These are phyloP conservation scores for Boloria selene DNA, from an alignment of 2,888 invertebrate species.

Conservation along the genomic window DNA sequence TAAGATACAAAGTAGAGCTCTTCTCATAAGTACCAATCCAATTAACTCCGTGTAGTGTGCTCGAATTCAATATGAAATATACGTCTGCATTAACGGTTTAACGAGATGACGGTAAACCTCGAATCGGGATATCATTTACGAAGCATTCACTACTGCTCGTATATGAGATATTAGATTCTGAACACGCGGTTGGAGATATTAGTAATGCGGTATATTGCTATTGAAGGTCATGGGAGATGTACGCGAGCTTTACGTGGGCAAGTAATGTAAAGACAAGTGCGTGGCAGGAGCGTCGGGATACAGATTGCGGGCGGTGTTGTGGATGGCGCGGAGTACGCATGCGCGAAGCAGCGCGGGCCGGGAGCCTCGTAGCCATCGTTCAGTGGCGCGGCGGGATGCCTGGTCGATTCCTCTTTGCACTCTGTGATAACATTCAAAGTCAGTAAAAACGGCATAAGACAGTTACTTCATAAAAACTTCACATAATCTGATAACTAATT, in stretches of 20 bases:
- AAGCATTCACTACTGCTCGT: conserved; percentile 32
- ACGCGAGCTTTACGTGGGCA: conserved; percentile 40
- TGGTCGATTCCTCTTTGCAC: conserved; percentile 76
- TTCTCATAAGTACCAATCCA: background rate
- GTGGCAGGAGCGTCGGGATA: conserved; percentile 38
- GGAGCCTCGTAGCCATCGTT: conserved; percentile 64
- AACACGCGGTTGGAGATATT: conserved; percentile 32
- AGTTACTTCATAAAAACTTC: conserved; percentile 42
- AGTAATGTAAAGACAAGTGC: conserved; percentile 47
- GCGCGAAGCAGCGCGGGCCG: conserved; percentile 65
- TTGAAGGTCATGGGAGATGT: conserved; percentile 33
- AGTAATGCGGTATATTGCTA: conserved; percentile 43
- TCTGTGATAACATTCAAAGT: conserved; percentile 57
- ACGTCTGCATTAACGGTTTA: background rate
- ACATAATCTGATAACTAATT: background rate
- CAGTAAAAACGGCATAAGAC: conserved; percentile 56
- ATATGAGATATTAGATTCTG: conserved; percentile 49
- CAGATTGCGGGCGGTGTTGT: conserved; percentile 56
- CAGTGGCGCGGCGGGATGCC: conserved; percentile 79
- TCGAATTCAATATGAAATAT: conserved; percentile 1
- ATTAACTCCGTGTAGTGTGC: background rate
- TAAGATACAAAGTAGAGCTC: background rate
- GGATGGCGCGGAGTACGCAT: conserved; percentile 56
- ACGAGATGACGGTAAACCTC: conserved; percentile 5
- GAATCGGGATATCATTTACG: conserved; percentile 1